Conservation (phyloP, 2,888 invertebrate species). For the Trilocha varians region DNA sequence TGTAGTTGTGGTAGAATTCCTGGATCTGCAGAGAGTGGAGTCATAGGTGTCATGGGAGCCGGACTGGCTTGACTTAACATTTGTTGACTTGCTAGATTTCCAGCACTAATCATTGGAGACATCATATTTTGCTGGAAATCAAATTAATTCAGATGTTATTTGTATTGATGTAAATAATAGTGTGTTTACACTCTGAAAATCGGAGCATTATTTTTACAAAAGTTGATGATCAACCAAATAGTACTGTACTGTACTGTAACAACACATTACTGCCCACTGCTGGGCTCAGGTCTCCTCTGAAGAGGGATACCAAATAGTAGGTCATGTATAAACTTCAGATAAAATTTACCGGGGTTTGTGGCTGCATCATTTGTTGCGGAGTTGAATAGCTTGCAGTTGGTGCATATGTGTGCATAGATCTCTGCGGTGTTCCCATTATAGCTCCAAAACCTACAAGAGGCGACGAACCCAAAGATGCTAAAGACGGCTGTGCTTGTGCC, state of each 20-base stretch:
- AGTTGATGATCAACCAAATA: too few species aligned
- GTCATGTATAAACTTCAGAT: background rate
- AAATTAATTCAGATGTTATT: too few species aligned
- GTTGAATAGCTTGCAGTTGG: constrained; percentile 83
- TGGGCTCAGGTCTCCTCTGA: too few species aligned
- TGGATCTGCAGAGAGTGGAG: constrained; percentile 93
- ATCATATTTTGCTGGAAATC: constrained; percentile 83
- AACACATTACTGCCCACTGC: too few species aligned
- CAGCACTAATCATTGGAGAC: constrained; percentile 83
- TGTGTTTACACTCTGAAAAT: too few species aligned
- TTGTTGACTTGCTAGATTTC: constrained; percentile 73
- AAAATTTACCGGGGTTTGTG: constrained; percentile 85
- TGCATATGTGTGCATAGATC: constrained; percentile 83
- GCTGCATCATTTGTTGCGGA: constrained; percentile 90
- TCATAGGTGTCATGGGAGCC: constrained; percentile 91
- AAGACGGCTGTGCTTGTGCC: constrained; percentile 76
- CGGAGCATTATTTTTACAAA: too few species aligned
- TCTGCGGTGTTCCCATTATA: constrained; percentile 78
- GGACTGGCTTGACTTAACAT: constrained; percentile 79
- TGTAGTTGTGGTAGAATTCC: constrained; percentile 95
- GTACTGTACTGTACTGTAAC: too few species aligned
- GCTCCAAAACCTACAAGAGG: constrained; percentile 75
- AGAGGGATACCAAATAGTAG: background rate
- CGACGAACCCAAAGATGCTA: constrained; percentile 73
- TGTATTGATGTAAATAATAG: too few species aligned